Evolutionary conservation across 2,113 vertebrate species (phyloP).

Genomic region (Melanostigma gelatinosum): DNA sequence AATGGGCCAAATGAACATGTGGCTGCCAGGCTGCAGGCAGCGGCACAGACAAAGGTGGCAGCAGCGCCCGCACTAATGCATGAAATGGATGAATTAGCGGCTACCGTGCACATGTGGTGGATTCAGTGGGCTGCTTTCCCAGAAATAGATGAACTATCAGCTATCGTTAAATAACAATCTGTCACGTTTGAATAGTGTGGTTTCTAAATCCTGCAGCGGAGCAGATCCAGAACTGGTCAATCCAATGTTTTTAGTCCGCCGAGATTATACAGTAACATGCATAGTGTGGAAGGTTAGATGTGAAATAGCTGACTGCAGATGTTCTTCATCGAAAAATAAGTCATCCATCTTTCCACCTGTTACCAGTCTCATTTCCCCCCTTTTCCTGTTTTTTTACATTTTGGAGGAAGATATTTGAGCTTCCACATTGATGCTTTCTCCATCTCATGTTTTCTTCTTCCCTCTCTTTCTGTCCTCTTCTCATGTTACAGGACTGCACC

Average conservation of each 20-base stretch:
- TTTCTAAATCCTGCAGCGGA: conserved; percentile 49
- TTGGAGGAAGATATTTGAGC: conserved; percentile 55
- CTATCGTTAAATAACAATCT: conserved; percentile 66
- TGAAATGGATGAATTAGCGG: conserved; percentile 68
- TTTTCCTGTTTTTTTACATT: conserved; percentile 33
- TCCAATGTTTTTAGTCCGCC: conserved; percentile 11
- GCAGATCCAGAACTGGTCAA: conserved; percentile 22
- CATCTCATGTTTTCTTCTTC: conserved; percentile 41
- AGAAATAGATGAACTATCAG: conserved; percentile 73
- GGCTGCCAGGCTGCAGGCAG: conserved; percentile 61
- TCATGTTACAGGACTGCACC: conserved; percentile 87
- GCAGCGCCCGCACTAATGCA: conserved; percentile 49
- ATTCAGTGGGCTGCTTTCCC: conserved; percentile 66
- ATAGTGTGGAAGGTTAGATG: conserved; percentile 24
- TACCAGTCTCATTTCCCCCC: conserved; percentile 27
- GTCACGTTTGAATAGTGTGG: conserved; percentile 55
- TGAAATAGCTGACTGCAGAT: conserved; percentile 39
- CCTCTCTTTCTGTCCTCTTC: conserved; percentile 16
- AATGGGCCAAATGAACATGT: conserved; percentile 62
- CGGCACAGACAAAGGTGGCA: conserved; percentile 69
- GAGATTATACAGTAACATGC: conserved; percentile 29
- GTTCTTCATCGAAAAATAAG: conserved; percentile 26
- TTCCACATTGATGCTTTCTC: conserved; percentile 22
- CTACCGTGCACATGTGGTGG: conserved; percentile 62
- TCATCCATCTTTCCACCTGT: conserved; percentile 31